Evolutionary conservation across 2,797 vertebrate species (phyloP).

Genomic region (Eulemur albifrons): DNA sequence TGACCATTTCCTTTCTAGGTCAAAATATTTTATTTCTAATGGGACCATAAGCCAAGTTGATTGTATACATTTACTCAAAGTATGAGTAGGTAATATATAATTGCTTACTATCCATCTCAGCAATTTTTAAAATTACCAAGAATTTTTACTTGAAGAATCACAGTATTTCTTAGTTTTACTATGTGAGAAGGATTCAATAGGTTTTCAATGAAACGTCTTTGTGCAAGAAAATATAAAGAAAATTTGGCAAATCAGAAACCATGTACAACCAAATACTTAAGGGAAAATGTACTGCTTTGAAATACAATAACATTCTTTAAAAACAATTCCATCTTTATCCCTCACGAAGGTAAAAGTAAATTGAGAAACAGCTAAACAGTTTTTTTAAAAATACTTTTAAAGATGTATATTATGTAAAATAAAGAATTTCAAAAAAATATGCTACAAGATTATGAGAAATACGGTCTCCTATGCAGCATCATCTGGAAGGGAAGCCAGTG

Average conservation of each 20-base stretch:
- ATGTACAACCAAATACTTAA: not conserved
- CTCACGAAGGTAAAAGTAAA: constrained; percentile 4
- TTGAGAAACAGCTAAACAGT: not conserved
- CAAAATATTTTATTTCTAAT: not conserved
- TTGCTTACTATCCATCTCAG: not conserved
- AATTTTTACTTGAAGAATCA: not conserved
- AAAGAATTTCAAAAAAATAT: not conserved
- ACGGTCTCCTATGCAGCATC: not conserved
- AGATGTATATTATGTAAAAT: not conserved
- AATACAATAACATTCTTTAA: not conserved
- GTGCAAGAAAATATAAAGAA: not conserved
- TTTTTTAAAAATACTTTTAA: not conserved
- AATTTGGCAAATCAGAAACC: not conserved
- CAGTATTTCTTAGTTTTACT: constrained; percentile 1
- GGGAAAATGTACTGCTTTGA: not conserved
- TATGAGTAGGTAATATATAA: not conserved
- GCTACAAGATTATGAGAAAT: not conserved
- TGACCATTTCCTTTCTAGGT: not conserved
- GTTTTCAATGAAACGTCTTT: not conserved
- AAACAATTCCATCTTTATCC: not conserved
- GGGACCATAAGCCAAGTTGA: not conserved
- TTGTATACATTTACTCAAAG: not conserved
- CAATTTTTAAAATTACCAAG: not conserved
- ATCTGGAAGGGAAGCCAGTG: not conserved
- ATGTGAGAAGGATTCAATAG: not conserved